Evolutionary conservation across 2,113 vertebrate species (phyloP), one percentile per base, ranked within the genome.

Genomic region (Cygnus atratus): DNA sequence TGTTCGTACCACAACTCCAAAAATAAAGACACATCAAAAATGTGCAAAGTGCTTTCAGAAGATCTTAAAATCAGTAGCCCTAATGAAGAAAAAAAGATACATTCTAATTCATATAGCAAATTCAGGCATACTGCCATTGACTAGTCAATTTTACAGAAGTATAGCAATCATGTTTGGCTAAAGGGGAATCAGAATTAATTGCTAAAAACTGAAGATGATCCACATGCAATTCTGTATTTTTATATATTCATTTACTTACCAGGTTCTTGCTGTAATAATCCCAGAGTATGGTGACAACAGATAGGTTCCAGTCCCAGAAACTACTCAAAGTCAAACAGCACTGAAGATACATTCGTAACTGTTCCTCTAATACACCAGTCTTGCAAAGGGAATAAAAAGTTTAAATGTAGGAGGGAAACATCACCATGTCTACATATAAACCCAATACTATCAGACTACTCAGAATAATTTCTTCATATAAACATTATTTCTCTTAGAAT

Each of bases 211-310:
- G 41, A 71, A 19, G 48, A 62, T 10, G 3, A 13, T 8, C 71
- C 61, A 90, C 10, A 44, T 19, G 59, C 35, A 73, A 81, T 48
- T 94, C 41, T 85, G 39, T 24, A 31, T 72, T 71, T 85, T 80
- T 25, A 55, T 62, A 16, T 5, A 58, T 35, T 33, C 11, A 72
- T 67, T 83, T 92, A 97, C 98, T 98, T 89, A 99, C 99, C 98
- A 99, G 95, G 92, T 99, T 99, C 96, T 98, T 99, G 97, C 98
- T 99, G 97, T 98, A 99, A 97, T 99, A 98, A 84, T 99, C 99
- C 99, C 99, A 99, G 9, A 99, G 98, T 81, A 96, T 97, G 67
- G 98, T 99, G 80, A 99, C 98, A 57, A 98, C 70, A 29, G 97
- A 94, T 46, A 98, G 96, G 84, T 99, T 99, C 37, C 98, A 97